These are phyloP conservation scores for Poecilia velifera DNA, from an alignment of 2,797 vertebrate genomes.

Conservation along the genomic window DNA sequence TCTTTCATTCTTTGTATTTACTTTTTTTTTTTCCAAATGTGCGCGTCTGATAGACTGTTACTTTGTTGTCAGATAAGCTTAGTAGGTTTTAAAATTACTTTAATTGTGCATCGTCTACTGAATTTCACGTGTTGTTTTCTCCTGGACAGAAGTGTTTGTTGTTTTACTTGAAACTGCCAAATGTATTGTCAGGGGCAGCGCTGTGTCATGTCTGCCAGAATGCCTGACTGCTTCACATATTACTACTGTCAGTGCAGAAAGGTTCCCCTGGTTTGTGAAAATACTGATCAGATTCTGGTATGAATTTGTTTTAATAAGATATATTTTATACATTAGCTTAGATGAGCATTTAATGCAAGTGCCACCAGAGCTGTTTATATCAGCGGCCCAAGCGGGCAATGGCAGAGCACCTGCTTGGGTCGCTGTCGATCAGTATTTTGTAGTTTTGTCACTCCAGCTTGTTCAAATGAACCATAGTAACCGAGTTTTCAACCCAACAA, in stretches of 20 bases:
- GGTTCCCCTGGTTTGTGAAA: neutral
- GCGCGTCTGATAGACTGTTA: neutral
- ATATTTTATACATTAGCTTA: neutral
- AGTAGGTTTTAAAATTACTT: neutral
- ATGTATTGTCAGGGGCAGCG: neutral
- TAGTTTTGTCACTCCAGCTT: neutral
- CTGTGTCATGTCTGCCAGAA: neutral
- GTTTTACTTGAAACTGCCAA: neutral
- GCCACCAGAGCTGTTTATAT: neutral
- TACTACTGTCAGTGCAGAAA: neutral
- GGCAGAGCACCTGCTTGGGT: neutral
- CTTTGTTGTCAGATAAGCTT: neutral
- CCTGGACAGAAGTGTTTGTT: neutral
- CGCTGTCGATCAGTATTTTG: neutral
- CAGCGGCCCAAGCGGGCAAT: neutral
- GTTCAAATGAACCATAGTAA: neutral
- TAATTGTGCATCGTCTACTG: neutral
- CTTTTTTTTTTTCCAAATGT: neutral
- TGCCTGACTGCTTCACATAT: neutral
- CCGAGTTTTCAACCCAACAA: neutral
- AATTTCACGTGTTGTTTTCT: neutral
- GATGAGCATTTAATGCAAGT: neutral
- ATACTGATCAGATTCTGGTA: neutral
- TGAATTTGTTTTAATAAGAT: neutral
- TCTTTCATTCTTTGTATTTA: neutral